These are phyloP conservation scores for Craniophora ligustri DNA, from an alignment of 2,888 invertebrate genomes.

Conservation along the genomic window DNA sequence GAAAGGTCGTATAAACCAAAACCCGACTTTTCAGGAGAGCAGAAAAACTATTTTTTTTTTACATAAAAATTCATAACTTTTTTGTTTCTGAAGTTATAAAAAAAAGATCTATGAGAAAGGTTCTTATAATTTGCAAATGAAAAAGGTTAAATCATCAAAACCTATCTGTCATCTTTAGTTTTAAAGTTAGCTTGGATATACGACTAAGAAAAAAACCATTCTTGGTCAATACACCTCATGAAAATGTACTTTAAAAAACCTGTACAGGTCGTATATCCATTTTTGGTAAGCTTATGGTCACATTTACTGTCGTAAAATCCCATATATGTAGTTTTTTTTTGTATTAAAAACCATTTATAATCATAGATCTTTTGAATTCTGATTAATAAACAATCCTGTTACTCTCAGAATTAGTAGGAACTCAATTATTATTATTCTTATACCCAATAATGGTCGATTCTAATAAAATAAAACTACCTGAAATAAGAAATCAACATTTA, in stretches of 20 bases:
- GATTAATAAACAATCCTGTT: conserved; percentile 2
- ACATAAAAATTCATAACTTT: no score
- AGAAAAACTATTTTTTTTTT: no score
- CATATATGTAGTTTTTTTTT: no score
- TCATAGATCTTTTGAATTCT: no score
- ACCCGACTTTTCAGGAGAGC: no score
- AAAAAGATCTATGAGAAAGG: conserved; percentile 3
- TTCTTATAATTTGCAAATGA: conserved; percentile 11
- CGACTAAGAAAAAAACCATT: conserved; percentile 13
- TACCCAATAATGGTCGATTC: conserved; percentile 2
- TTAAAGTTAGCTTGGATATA: conserved; percentile 22
- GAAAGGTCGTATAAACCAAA: no score
- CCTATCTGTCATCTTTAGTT: conserved; percentile 17
- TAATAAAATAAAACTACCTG: conserved; percentile 6
- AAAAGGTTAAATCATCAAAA: conserved; percentile 16
- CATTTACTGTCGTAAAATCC: no score
- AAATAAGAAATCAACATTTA: no score
- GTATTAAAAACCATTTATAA: no score
- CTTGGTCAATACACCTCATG: conserved; percentile 14
- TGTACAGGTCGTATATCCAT: conserved; percentile 7
- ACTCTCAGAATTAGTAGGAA: conserved; percentile 4
- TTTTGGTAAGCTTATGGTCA: conserved; percentile 27
- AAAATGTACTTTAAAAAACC: conserved; percentile 8
- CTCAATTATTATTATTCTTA: conserved; percentile 5
- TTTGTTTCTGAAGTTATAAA: no score